Conservation (phyloP, 2,888 invertebrate species). For the Oxystoma pomonae region DNA sequence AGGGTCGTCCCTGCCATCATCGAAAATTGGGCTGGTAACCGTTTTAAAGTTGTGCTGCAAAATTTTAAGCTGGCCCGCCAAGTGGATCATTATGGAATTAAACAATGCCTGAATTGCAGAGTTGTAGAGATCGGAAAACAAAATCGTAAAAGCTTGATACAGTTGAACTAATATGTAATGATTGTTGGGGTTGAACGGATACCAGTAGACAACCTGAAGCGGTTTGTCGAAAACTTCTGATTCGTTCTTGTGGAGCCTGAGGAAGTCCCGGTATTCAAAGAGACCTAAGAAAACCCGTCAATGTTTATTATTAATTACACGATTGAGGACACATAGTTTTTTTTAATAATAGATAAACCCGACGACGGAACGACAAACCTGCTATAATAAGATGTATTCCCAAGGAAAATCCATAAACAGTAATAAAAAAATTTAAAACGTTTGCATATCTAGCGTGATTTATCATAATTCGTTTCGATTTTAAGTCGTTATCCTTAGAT, state of each 20-base stretch:
- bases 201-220: slow-evolving; percentile 7
- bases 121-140: slow-evolving; percentile 11
- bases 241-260: not conserved
- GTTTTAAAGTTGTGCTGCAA: slow-evolving; percentile 9
- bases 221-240: slow-evolving; percentile 6
- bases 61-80: slow-evolving; percentile 8
- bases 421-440: slow-evolving; percentile 5
- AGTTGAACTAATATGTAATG: slow-evolving; percentile 7
- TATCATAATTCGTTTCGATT: not conserved
- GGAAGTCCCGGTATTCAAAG: slow-evolving; percentile 7
- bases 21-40: not conserved
- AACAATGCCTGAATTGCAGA: slow-evolving; percentile 8
- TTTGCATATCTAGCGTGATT: slow-evolving; percentile 5
- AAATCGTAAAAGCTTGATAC: slow-evolving; percentile 7
- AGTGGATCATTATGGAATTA: slow-evolving; percentile 8
- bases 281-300: slow-evolving; percentile 4
- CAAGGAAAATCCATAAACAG: slow-evolving; percentile 8
- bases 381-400: slow-evolving; percentile 12
- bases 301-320: too few relatives aligned
- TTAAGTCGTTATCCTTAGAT: not conserved
- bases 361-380: slow-evolving; percentile 1
- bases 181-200: slow-evolving; percentile 12
- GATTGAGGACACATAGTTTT: too few relatives aligned
- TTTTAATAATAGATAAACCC: too few relatives aligned
- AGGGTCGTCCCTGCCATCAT: not conserved